A percentile compares a stretch with the other conserved stretches of the same genome.
Evolutionary conservation across 2,113 vertebrate genomes (phyloP).

Genomic region (Brienomyrus brachyistius): DNA sequence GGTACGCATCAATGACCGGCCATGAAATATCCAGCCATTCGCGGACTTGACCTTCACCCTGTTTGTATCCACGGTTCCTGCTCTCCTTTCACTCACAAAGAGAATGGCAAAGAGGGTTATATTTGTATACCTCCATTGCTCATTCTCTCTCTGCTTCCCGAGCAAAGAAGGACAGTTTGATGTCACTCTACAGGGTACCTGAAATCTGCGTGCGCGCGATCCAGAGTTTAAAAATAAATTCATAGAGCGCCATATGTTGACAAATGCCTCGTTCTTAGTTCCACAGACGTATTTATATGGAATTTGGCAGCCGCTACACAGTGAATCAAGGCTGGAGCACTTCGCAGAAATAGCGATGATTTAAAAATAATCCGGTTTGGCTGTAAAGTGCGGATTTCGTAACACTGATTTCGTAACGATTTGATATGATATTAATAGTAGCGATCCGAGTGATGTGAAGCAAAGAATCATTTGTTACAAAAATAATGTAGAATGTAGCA

Average conservation of each 20-base stretch:
- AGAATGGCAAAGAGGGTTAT: background rate
- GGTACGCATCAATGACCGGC: slow-evolving; percentile 22
- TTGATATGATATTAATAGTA: background rate
- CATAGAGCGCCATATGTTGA: background rate
- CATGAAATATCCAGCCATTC: slow-evolving; percentile 50
- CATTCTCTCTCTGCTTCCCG: background rate
- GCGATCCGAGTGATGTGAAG: background rate
- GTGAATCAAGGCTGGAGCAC: background rate
- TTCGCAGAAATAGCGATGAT: background rate
- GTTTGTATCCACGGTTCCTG: background rate
- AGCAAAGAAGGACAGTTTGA: background rate
- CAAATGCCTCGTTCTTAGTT: background rate
- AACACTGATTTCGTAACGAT: background rate
- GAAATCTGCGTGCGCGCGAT: background rate
- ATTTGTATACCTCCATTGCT: background rate
- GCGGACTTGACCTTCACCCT: slow-evolving; percentile 9
- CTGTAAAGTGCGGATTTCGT: background rate
- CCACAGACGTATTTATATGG: slow-evolving; percentile 5
- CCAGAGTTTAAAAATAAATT: background rate
- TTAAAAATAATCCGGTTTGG: background rate
- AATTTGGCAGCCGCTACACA: background rate
- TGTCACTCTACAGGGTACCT: background rate
- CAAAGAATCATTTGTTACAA: background rate
- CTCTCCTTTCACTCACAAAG: slow-evolving; percentile 4
- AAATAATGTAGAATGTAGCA: background rate